Conservation (phyloP, 1,140 invertebrate species). For the Listronotus bonariensis region DNA sequence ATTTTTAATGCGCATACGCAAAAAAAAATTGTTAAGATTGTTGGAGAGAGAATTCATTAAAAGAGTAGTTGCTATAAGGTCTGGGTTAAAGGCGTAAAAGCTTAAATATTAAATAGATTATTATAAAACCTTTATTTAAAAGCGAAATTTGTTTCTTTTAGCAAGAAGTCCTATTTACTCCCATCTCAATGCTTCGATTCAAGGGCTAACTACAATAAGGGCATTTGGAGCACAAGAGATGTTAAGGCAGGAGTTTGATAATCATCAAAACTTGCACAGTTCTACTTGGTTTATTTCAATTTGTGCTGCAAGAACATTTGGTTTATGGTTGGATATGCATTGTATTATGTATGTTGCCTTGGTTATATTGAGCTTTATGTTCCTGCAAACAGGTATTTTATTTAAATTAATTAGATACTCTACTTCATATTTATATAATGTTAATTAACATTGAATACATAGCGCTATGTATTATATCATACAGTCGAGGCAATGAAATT, state of each 20-base stretch:
- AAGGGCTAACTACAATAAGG: slow-evolving; percentile 80
- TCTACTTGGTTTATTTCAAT: slow-evolving; percentile 70
- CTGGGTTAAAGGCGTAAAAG: too few species aligned
- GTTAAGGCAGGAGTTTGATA: slow-evolving; percentile 74
- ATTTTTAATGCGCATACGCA: too few species aligned
- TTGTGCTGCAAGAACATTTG: slow-evolving; percentile 64
- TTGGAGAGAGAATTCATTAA: too few species aligned
- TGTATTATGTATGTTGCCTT: slow-evolving; percentile 68
- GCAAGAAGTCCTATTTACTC: slow-evolving; percentile 81
- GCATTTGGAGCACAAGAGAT: slow-evolving; percentile 69
- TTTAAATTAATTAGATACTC: too few species aligned
- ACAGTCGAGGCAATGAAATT: too few species aligned
- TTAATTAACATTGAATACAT: too few species aligned
- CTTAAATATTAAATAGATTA: too few species aligned
- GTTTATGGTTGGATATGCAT: slow-evolving; percentile 66
- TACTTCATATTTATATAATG: too few species aligned
- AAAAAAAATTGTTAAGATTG: too few species aligned
- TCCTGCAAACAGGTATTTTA: slow-evolving; percentile 56
- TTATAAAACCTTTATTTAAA: too few species aligned
- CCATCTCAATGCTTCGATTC: slow-evolving; percentile 76
- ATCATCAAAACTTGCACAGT: slow-evolving; percentile 61
- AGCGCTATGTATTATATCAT: too few species aligned
- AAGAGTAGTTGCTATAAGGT: too few species aligned
- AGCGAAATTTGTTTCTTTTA: slow-evolving; percentile 44
- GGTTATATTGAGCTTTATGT: slow-evolving; percentile 62